Base-by-base conservation (phyloP, 2,797 vertebrate species). In the Protosalanx chinensis region DNA sequence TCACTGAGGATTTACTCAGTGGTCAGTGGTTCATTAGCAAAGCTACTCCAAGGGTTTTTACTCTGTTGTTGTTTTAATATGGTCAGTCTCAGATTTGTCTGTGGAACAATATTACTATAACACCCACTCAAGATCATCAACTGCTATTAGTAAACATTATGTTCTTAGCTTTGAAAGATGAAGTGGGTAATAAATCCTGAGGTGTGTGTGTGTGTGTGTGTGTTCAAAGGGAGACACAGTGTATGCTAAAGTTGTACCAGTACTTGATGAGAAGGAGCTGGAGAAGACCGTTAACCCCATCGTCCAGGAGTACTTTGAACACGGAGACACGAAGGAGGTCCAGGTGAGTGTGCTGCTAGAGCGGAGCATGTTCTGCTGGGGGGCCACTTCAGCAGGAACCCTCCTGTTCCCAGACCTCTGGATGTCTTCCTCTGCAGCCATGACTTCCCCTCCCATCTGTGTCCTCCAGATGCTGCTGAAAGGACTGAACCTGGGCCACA, bases 251-350 rank as follows among this genome's bases (percentile, higher is more conserved):
- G 94, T 96, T 56, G 88, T 93, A 53, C 95, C 95, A 0, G 95
- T 94, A 79, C 81, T 96, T 23, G 94, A 95, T 1, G 94, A 94
- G 81, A 88, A 64, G 16, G 92, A 94, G 68, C 86, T 96, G 73
- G 92, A 94, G 72, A 95, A 95, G 80, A 93, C 90, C 3, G 94
- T 96, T 74, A 95, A 94, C 81, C 95, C 95, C 0, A 95, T 95
- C 66, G 94, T 96, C 62, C 81, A 93, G 85, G 95, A 96, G 76
- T 96, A 95, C 86, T 96, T 96, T 67, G 93, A 96, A 81, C 95
- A 96, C 0, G 95, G 94, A 81, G 95, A 96, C 89, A 94, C 95
- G 66, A 91, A 90, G 69, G 95, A 95, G 73, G 95, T 96, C 46
- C 84, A 95, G 91, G 95, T 96, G 83, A 83, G 75, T 71, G 57